A percentile compares a stretch with the other conserved stretches of the same genome.
These are phyloP conservation scores for Drosophila sp. DNA, from an alignment of 1,140 invertebrate genomes.

Conservation along the genomic window DNA sequence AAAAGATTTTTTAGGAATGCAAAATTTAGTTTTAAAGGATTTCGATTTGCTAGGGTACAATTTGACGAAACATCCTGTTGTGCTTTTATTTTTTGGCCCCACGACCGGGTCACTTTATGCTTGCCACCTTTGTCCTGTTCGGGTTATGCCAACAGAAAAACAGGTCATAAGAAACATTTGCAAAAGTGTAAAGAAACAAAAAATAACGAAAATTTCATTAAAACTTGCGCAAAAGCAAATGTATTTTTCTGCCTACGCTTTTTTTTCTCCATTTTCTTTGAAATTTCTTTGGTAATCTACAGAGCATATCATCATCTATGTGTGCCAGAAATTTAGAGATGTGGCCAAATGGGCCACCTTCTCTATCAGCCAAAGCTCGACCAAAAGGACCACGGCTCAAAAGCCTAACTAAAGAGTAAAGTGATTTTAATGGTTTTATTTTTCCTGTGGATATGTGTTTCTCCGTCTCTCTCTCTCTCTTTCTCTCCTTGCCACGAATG, in stretches of 20 bases:
- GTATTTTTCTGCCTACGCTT: slow-evolving; percentile 29
- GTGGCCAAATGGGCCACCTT: slow-evolving; percentile 23
- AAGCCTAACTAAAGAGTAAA: slow-evolving; percentile 62
- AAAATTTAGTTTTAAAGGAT: too few species aligned
- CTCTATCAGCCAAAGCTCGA: background rate
- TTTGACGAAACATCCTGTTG: too few species aligned
- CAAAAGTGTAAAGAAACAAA: background rate
- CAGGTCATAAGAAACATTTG: background rate
- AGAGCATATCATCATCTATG: slow-evolving; percentile 12
- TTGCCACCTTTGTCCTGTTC: background rate
- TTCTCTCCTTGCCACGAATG: too few species aligned
- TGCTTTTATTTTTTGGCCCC: too few species aligned
- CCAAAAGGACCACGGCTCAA: slow-evolving; percentile 4
- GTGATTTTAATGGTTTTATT: slow-evolving; percentile 75
- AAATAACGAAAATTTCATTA: slow-evolving; percentile 47
- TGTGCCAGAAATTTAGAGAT: slow-evolving; percentile 13
- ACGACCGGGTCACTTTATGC: too few species aligned
- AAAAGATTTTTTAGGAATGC: too few species aligned
- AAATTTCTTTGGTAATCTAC: slow-evolving; percentile 27
- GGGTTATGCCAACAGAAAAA: too few species aligned
- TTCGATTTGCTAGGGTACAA: too few species aligned
- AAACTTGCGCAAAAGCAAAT: slow-evolving; percentile 52
- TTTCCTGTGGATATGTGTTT: background rate
- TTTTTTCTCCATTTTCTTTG: slow-evolving; percentile 27
- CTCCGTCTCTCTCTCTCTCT: too few species aligned